A percentile compares a stretch with the other conserved stretches of the same genome.
Conservation (phyloP, 1,140 invertebrate species). For the Globodera ellingtonae region DNA sequence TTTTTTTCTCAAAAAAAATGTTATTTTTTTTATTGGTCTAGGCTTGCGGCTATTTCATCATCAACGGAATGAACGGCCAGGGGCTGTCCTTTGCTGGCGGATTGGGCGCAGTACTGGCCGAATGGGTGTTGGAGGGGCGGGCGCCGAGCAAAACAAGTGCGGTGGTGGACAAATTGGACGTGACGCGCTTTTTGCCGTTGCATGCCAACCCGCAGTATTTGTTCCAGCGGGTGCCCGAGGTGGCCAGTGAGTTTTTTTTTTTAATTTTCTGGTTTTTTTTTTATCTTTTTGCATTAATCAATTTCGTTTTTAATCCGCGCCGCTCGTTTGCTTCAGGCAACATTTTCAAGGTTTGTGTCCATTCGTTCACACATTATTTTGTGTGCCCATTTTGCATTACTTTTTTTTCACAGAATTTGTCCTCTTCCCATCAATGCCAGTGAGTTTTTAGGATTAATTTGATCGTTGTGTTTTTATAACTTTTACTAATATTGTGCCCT, state of each 20-base stretch:
- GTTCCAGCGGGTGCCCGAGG: slow-evolving; percentile 86
- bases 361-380: slow-evolving; percentile 66
- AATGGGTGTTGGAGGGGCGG: slow-evolving; percentile 82
- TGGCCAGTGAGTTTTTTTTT: slow-evolving; percentile 74
- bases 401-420: slow-evolving; percentile 15
- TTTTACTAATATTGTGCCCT: background rate
- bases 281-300: slow-evolving; percentile 9
- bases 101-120: slow-evolving; percentile 84
- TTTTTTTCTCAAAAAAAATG: slow-evolving; percentile 32
- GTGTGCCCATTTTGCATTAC: background rate
- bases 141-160: background rate
- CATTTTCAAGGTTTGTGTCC: slow-evolving; percentile 71
- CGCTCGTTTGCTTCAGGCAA: slow-evolving; percentile 49
- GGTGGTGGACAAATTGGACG: slow-evolving; percentile 84
- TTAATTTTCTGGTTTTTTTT: slow-evolving; percentile 23
- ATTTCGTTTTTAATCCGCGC: slow-evolving; percentile 13
- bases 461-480: background rate
- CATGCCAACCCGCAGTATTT: slow-evolving; percentile 95
- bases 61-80: slow-evolving; percentile 91
- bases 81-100: slow-evolving; percentile 89
- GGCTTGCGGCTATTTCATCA: slow-evolving; percentile 90
- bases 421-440: slow-evolving; percentile 22
- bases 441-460: background rate
- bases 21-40: slow-evolving; percentile 64
- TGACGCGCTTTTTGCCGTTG: slow-evolving; percentile 85